A percentile compares a stretch with the other conserved stretches of the same genome.
These are phyloP conservation scores for Diabrotica undecimpunctata DNA, from an alignment of 1,140 invertebrate genomes.

Conservation along the genomic window DNA sequence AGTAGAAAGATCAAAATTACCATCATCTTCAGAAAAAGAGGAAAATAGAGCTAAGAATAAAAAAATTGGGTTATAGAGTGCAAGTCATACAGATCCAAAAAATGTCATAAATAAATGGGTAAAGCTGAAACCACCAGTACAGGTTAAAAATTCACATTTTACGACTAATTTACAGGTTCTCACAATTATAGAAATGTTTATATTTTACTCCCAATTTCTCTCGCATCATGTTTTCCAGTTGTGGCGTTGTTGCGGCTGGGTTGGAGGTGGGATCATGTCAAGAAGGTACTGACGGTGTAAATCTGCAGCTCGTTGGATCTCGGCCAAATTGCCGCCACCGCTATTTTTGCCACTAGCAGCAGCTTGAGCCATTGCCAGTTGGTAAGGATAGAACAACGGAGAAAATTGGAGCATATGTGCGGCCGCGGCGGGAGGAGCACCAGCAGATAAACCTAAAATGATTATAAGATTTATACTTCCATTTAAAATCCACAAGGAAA, in stretches of 20 bases:
- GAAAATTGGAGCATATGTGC: slow-evolving; percentile 83
- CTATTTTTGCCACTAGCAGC: slow-evolving; percentile 47
- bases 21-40: no score
- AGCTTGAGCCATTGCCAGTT: slow-evolving; percentile 62
- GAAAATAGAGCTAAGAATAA: no score
- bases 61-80: no score
- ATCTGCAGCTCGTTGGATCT: slow-evolving; percentile 79
- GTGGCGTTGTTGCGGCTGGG: slow-evolving; percentile 43
- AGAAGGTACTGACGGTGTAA: slow-evolving; percentile 92
- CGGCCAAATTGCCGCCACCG: slow-evolving; percentile 57
- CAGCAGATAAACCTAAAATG: slow-evolving; percentile 43
- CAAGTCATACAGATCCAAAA: no score
- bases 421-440: slow-evolving; percentile 55
- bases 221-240: slow-evolving; percentile 49
- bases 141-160: no score
- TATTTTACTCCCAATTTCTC: slow-evolving; percentile 6
- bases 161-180: no score
- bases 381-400: slow-evolving; percentile 81
- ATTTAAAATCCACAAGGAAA: no score
- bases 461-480: not conserved
- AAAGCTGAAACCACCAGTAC: no score
- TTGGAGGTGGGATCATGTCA: slow-evolving; percentile 85
- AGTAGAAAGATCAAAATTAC: no score
- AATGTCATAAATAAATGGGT: no score
- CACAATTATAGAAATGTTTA: no score